phyloP scores from a whole-genome alignment of 2,888 invertebrate genomes.

The Clepsis dumicolana region DNA sequence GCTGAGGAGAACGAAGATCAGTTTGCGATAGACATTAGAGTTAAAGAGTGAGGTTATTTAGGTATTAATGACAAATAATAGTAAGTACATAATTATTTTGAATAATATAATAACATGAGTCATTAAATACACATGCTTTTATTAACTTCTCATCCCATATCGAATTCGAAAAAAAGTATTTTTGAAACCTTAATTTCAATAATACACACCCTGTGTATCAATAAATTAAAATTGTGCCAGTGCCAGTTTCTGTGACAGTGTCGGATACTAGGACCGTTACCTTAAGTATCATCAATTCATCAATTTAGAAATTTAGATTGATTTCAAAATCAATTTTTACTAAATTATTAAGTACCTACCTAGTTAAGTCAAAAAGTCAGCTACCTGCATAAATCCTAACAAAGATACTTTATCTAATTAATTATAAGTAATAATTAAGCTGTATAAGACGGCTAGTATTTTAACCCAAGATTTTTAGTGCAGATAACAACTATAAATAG shows the following conservation, averaged over 20 bases:
- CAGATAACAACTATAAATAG: conserved; percentile 6
- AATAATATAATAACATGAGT: conserved; percentile 6
- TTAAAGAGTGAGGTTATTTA: conserved; percentile 57
- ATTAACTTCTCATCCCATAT: conserved; percentile 1
- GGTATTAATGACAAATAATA: background rate
- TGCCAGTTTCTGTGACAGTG: too few relatives aligned
- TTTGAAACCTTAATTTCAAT: too few relatives aligned
- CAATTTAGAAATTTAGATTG: background rate
- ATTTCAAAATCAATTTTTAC: background rate
- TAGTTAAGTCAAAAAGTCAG: background rate
- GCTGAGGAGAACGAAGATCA: conserved; percentile 61
- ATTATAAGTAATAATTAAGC: conserved; percentile 14
- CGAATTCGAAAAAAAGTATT: too few relatives aligned
- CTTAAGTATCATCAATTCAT: too few relatives aligned
- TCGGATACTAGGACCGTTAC: too few relatives aligned
- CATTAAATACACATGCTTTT: background rate
- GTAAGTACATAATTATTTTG: conserved; percentile 11
- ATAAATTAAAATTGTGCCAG: too few relatives aligned
- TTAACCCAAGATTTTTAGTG: conserved; percentile 15
- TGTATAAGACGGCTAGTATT: background rate
- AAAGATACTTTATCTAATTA: background rate
- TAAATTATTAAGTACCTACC: background rate
- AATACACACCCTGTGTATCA: too few relatives aligned
- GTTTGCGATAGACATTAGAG: conserved; percentile 69
- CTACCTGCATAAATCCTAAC: background rate